Evolutionary conservation across 2,113 vertebrate species (phyloP), one percentile per base, ranked within the genome.

Genomic region (Brevimyrus niger): DNA sequence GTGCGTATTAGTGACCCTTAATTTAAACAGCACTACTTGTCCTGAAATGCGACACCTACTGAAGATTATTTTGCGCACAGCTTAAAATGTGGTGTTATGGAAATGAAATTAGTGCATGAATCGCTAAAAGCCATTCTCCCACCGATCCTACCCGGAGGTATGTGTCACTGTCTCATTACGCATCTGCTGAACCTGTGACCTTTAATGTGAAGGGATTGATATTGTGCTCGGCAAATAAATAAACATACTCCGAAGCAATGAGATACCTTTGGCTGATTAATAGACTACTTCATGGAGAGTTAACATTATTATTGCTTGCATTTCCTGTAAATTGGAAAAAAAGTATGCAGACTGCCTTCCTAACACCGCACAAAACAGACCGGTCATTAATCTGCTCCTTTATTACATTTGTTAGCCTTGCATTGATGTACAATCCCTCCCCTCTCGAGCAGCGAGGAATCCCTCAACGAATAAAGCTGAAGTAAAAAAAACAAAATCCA

Each of bases 331-430:
- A 88, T 50, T 88, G 7, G 61, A 50, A 44, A 50, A 86, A 55
- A 38, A 6, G 1, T 87, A 27, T 13, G 31, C 47, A 48, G 69
- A 50, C 87, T 92, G 83, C 89, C 90, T 90, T 93, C 89, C 92
- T 88, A 90, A 91, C 93, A 90, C 90, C 19, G 92, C 91, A 92
- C 92, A 58, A 90, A 93, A 91, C 90, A 91, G 92, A 90, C 88
- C 90, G 88, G 90, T 92, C 92, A 95, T 95, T 94, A 94, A 94
- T 95, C 94, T 92, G 53, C 91, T 90, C 13, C 50, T 31, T n/a
- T 53, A 48, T 89, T 91, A 91, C 89, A 89, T 89, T 88, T 90
- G 91, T 90, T 92, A 91, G 87, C 90, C 92, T 85, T 90, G 90
- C 92, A 92, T 90, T 91, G 88, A 91, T 93, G 91, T 92, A 92